phyloP scores from a whole-genome alignment of 1,140 invertebrate species.

The Lepidostoma basale region DNA sequence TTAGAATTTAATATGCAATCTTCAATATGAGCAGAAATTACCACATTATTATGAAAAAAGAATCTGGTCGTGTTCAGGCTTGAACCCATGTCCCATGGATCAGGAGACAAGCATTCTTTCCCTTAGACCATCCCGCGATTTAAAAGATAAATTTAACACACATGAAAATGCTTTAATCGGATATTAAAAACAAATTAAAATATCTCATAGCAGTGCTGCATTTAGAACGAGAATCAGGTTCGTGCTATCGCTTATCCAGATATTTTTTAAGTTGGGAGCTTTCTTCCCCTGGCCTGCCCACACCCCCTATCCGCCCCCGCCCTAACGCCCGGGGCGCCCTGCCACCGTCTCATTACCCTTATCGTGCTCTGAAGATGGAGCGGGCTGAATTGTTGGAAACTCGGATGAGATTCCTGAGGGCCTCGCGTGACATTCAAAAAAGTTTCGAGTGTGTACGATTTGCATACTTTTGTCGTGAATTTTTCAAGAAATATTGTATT shows the following conservation, averaged over 20 bases:
- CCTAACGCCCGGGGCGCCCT: slow-evolving; percentile 34
- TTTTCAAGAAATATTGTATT: too few relatives aligned
- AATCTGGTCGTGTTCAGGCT: too few relatives aligned
- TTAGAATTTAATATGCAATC: too few relatives aligned
- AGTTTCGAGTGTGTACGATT: slow-evolving; percentile 4
- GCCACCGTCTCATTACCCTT: slow-evolving; percentile 45
- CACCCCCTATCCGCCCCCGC: background rate
- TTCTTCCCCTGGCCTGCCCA: slow-evolving; percentile 6
- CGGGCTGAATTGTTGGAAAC: slow-evolving; percentile 34
- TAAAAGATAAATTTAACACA: too few relatives aligned
- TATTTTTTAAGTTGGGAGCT: slow-evolving; percentile 34
- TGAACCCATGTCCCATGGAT: too few relatives aligned
- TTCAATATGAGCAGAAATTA: too few relatives aligned
- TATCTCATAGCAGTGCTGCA: background rate
- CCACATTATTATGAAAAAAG: too few relatives aligned
- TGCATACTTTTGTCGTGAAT: slow-evolving; percentile 1
- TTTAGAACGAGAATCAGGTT: slow-evolving; percentile 28
- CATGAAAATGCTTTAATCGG: too few relatives aligned
- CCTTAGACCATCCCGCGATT: too few relatives aligned
- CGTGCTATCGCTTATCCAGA: slow-evolving; percentile 34
- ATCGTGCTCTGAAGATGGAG: slow-evolving; percentile 42
- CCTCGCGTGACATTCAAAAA: slow-evolving; percentile 19
- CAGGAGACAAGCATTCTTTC: too few relatives aligned
- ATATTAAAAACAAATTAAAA: background rate
- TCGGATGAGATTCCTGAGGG: slow-evolving; percentile 23